Percentiles rank a stretch among this genome's conserved stretches.
These are phyloP conservation scores for Phymorhynchus buccinoides DNA, from an alignment of 1,140 invertebrate species.

Conservation along the genomic window DNA sequence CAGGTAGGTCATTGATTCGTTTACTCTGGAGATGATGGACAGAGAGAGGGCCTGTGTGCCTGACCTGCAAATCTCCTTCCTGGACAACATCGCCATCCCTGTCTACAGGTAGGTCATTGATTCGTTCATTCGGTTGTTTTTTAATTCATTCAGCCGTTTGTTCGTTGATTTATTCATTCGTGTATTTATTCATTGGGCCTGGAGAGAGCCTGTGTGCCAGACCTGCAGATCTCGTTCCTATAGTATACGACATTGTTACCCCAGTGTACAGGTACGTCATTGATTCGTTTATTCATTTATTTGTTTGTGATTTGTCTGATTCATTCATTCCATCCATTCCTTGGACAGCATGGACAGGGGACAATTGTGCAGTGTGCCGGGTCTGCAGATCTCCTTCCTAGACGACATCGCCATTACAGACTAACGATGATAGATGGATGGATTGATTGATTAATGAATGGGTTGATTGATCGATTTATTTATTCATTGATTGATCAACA, in stretches of 20 bases:
- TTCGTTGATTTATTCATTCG: too few relatives aligned
- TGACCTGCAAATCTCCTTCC: constrained; percentile 86
- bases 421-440: too few relatives aligned
- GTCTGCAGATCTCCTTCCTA: constrained; percentile 87
- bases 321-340: too few relatives aligned
- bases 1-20: too few relatives aligned
- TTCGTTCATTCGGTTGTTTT: constrained; percentile 82
- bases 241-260: constrained; percentile 78
- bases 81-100: constrained; percentile 79
- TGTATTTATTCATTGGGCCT: too few relatives aligned
- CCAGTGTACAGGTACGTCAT: constrained; percentile 79
- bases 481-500: too few relatives aligned
- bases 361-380: constrained; percentile 86
- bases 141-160: too few relatives aligned
- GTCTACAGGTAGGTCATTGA: constrained; percentile 79
- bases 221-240: constrained; percentile 87
- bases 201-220: constrained; percentile 86
- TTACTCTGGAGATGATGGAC: constrained; percentile 88
- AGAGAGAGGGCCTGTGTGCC: constrained; percentile 87
- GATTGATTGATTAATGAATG: too few relatives aligned
- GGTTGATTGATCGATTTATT: too few relatives aligned
- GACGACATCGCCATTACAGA: constrained; percentile 79
- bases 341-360: constrained; percentile 88
- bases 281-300: too few relatives aligned
- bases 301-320: too few relatives aligned